Base-by-base conservation (phyloP, 2,888 invertebrate genomes). In the Tenthredo distinguenda region DNA sequence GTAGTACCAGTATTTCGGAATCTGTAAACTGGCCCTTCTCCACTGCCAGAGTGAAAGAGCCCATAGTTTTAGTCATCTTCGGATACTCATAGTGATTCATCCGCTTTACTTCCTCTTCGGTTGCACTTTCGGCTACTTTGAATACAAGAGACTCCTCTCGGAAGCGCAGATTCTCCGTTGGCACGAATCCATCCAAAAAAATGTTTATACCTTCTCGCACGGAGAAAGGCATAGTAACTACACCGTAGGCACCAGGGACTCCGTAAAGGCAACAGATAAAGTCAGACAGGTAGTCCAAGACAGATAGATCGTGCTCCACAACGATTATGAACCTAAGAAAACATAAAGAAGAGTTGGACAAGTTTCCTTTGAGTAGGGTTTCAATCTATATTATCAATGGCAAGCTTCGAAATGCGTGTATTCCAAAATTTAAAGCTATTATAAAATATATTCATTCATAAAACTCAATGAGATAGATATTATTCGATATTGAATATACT, bases 161-260 rank as follows among this genome's bases (percentile, higher is more conserved):
- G 95, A 99, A 99, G 92, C 99, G 96, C 94, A 99, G 96, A 94
- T 99, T 99, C 94, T 99, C 99, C 21, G 99, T 99, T 31, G 99
- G 99, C 34, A 99, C 99, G 94, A 99, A 99, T 79, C 99, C 99
- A 94, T 99, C 99, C 91, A 99, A 95, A 95, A 99, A 99, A 92
- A 99, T 99, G 93, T 99, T 99, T 92, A 99, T 99, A 95, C 99
- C 99, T 98, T 99, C 99, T 90, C 99, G 96, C 9, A 99, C 99
- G 37, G 99, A 99, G 95, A 99, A 99, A 83, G 99, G 99, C 98
- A 99, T 98, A 93, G 99, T 99, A 86, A 99, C 99, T 85, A 99
- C 99, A 89, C 99, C 99, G 94, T 99, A 99, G 90, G 99, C 99
- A 90, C 99, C 99, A 87, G 99, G 99, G 84, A 99, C 97, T 85